Evolutionary conservation across 2,113 vertebrate genomes (phyloP).

Genomic region (Ammodytes marinus): DNA sequence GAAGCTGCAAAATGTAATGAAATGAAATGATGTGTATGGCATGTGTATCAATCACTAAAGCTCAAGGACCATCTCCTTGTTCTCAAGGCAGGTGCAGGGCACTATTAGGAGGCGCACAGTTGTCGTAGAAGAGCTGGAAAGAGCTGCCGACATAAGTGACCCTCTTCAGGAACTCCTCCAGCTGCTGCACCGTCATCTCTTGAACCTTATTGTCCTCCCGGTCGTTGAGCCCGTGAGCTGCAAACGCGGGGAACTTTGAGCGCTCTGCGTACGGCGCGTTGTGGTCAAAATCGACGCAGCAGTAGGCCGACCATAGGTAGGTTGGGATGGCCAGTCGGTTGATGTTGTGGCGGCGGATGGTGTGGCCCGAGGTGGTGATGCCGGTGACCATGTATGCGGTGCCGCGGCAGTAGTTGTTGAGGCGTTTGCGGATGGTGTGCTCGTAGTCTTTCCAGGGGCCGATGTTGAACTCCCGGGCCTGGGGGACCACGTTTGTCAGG

Average conservation of each 20-base stretch:
- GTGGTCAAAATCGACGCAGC: constrained; percentile 75
- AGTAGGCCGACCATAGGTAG: constrained; percentile 82
- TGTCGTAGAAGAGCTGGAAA: constrained; percentile 76
- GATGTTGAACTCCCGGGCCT: constrained; percentile 79
- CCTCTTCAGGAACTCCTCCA: constrained; percentile 77
- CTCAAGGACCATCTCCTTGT: neutral
- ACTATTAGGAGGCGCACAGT: constrained; percentile 54
- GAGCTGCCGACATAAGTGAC: constrained; percentile 65
- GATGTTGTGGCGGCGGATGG: constrained; percentile 72
- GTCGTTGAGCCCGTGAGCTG: constrained; percentile 71
- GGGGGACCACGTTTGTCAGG: constrained; percentile 87
- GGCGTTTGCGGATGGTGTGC: constrained; percentile 69
- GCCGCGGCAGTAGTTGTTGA: constrained; percentile 82
- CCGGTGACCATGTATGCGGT: constrained; percentile 74
- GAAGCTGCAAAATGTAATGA: neutral
- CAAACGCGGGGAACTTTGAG: constrained; percentile 75
- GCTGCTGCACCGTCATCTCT: constrained; percentile 72
- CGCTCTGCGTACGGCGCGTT: constrained; percentile 76
- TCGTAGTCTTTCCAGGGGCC: constrained; percentile 83
- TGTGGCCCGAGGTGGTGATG: constrained; percentile 73
- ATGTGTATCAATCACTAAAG: neutral
- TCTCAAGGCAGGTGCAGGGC: neutral
- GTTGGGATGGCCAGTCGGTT: constrained; percentile 77
- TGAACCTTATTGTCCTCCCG: constrained; percentile 57
- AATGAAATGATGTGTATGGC: neutral